Conservation (phyloP, 2,888 invertebrate species). For the Heterodera filipjevi region DNA sequence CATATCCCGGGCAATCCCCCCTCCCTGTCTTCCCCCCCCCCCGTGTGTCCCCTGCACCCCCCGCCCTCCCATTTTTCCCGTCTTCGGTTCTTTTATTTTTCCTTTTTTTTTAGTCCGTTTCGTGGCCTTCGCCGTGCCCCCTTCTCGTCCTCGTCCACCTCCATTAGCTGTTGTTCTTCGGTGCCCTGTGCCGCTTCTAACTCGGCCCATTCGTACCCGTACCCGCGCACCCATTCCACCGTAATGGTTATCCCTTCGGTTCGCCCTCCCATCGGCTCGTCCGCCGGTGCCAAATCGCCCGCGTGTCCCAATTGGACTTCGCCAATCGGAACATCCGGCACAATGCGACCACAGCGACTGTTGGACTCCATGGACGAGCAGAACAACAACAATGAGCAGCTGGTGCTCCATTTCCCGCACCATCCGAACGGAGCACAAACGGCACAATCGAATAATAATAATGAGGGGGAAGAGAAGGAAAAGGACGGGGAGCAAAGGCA, state of each 20-base stretch:
- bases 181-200: conserved; percentile 19
- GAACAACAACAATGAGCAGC: conserved; percentile 27
- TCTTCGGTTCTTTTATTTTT: background rate
- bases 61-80: background rate
- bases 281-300: background rate
- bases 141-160: conserved; percentile 36
- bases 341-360: conserved; percentile 26
- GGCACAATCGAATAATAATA: background rate
- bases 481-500: background rate
- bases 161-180: conserved; percentile 35
- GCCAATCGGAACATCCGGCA: conserved; percentile 30
- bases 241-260: conserved; percentile 54
- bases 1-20: background rate
- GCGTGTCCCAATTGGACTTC: conserved; percentile 14
- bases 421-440: conserved; percentile 7
- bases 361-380: conserved; percentile 20
- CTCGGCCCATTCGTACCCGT: conserved; percentile 42
- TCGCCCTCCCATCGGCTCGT: conserved; percentile 28
- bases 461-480: conserved; percentile 11
- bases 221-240: conserved; percentile 61
- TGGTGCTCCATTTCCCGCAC: conserved; percentile 25
- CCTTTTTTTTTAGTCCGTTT: conserved; percentile 45
- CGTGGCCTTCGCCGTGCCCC: conserved; percentile 47
- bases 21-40: background rate
- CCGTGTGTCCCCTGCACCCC: background rate